Conservation (phyloP, 1,140 invertebrate genomes). For the Proales similis region DNA sequence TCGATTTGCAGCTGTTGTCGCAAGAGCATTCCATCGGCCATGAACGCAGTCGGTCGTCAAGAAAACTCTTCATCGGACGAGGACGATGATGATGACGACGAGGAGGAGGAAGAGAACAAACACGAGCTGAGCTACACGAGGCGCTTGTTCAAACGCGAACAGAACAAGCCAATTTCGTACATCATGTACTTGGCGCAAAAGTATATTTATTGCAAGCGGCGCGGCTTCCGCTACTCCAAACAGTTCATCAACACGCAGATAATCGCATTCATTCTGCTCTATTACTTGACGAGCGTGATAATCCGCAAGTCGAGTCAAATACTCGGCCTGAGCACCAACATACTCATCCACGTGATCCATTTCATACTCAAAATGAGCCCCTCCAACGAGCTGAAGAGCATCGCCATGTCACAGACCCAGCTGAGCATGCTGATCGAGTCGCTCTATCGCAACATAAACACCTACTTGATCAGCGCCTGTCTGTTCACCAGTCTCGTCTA, state of each 20-base stretch:
- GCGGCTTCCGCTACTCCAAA: conserved; percentile 32
- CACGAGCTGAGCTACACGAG: conserved; percentile 16
- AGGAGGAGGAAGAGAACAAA: conserved; percentile 16
- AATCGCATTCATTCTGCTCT: conserved; percentile 32
- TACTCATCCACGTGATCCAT: conserved; percentile 17
- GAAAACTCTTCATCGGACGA: not conserved
- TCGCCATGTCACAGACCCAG: conserved; percentile 7
- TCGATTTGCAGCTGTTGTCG: too few species aligned
- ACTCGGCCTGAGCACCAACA: conserved; percentile 20
- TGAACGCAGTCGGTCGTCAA: too few species aligned
- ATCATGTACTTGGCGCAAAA: not conserved
- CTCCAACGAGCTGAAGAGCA: not conserved
- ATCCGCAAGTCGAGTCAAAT: conserved; percentile 29
- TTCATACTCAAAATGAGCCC: conserved; percentile 27
- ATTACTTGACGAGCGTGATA: conserved; percentile 29
- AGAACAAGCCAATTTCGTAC: conserved; percentile 1
- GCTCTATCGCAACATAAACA: conserved; percentile 12
- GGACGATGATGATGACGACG: conserved; percentile 1
- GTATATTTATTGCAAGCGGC: conserved; percentile 20
- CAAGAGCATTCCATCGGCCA: too few species aligned
- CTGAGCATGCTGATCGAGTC: conserved; percentile 10
- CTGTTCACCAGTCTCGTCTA: conserved; percentile 17
- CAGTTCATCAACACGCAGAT: conserved; percentile 32
- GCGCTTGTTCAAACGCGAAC: not conserved
- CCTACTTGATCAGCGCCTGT: conserved; percentile 16